Conservation (phyloP, 2,113 vertebrate species). For the Salvator merianae region DNA sequence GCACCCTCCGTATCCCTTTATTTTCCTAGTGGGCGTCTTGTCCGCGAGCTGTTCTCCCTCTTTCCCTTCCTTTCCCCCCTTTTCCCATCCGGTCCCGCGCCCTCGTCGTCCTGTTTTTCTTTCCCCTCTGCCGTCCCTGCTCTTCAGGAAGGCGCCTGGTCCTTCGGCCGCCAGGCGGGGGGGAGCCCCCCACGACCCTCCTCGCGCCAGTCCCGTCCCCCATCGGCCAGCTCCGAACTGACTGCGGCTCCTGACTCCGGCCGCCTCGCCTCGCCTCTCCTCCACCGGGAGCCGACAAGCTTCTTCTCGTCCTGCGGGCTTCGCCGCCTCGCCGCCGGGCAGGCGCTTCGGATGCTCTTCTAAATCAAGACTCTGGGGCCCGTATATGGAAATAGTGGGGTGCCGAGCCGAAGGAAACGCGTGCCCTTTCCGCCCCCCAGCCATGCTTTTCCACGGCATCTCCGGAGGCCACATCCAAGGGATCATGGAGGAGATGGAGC, state of each 20-base stretch:
- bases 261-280: constrained; percentile 24
- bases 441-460: constrained; percentile 99
- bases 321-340: constrained; percentile 44
- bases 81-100: constrained; percentile 61
- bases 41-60: neutral
- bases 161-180: constrained; percentile 26
- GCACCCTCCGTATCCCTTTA: neutral
- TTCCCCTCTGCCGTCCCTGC: constrained; percentile 61
- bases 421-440: constrained; percentile 98
- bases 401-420: constrained; percentile 95
- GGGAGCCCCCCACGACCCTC: neutral
- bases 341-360: constrained; percentile 84
- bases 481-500: constrained; percentile 99
- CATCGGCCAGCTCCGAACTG: no score
- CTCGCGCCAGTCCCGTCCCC: neutral
- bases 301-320: neutral
- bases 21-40: neutral
- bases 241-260: neutral
- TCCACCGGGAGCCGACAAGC: neutral
- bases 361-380: constrained; percentile 80
- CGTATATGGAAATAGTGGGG: constrained; percentile 99
- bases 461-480: constrained; percentile 99
- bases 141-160: constrained; percentile 62
- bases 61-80: neutral
- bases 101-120: constrained; percentile 8